Conservation (phyloP, 2,797 vertebrate genomes). For the Myotis findleyi region DNA sequence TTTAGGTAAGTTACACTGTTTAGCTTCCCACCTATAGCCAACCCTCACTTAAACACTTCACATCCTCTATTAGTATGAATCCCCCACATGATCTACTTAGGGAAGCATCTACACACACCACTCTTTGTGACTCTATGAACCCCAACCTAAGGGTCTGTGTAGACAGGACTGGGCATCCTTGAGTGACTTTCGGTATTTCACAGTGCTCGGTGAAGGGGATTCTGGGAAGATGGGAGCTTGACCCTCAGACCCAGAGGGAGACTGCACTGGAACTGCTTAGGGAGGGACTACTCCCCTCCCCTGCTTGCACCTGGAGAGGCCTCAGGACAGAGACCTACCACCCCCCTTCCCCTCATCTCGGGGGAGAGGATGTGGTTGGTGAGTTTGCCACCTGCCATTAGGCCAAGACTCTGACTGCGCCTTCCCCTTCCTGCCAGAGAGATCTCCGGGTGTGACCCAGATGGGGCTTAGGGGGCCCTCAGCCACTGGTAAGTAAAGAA, state of each 20-base stretch:
- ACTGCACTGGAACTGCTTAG: neutral
- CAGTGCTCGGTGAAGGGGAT: neutral
- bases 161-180: neutral
- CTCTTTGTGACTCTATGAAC: neutral
- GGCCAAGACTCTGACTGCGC: neutral
- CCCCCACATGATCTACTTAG: neutral
- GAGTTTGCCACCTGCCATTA: neutral
- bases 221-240: neutral
- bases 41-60: neutral
- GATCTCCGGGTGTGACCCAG: neutral
- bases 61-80: neutral
- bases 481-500: neutral
- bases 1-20: neutral
- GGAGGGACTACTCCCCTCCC: neutral
- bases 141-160: neutral
- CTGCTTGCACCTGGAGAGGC: neutral
- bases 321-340: neutral
- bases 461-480: neutral
- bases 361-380: neutral
- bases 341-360: rapidly evolving
- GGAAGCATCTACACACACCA: neutral
- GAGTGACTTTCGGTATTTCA: neutral
- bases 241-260: neutral
- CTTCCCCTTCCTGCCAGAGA: neutral
- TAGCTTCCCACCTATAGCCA: neutral